Evolutionary conservation across 2,888 invertebrate genomes (phyloP).

Genomic region (Entomobrya multifasciata): DNA sequence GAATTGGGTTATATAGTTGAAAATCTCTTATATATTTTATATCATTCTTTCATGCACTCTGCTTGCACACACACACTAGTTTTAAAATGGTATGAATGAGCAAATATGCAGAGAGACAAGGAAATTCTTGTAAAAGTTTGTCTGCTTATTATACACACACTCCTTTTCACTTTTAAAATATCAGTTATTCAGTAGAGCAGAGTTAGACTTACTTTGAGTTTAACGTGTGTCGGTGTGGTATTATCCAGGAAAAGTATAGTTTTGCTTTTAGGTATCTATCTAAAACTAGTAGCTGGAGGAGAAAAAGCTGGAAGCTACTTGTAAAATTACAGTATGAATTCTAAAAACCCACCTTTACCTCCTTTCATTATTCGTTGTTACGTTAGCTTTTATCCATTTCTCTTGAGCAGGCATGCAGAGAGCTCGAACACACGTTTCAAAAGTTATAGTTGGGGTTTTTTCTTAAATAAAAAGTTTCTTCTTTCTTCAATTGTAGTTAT

Average conservation of each 20-base stretch:
- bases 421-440: not conserved
- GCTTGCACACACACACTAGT: too few species aligned
- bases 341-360: constrained; percentile 11
- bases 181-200: not conserved
- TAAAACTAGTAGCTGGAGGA: too few species aligned
- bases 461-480: constrained; percentile 19
- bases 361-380: not conserved
- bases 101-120: constrained; percentile 47
- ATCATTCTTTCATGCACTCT: too few species aligned
- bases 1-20: constrained; percentile 22
- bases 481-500: not conserved
- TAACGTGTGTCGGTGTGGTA: not conserved
- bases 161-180: constrained; percentile 20
- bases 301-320: constrained; percentile 17
- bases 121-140: constrained; percentile 30
- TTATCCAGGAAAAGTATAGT: too few species aligned
- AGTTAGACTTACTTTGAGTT: not conserved
- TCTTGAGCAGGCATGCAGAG: constrained; percentile 1
- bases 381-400: constrained; percentile 9
- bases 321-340: constrained; percentile 31
- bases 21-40: not conserved
- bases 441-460: constrained; percentile 26
- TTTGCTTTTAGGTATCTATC: too few species aligned
- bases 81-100: constrained; percentile 22
- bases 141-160: too few species aligned